Percentiles rank a stretch among this genome's conserved stretches.
Evolutionary conservation across 2,113 vertebrate species (phyloP).

Genomic region (Ctenomys sociabilis): DNA sequence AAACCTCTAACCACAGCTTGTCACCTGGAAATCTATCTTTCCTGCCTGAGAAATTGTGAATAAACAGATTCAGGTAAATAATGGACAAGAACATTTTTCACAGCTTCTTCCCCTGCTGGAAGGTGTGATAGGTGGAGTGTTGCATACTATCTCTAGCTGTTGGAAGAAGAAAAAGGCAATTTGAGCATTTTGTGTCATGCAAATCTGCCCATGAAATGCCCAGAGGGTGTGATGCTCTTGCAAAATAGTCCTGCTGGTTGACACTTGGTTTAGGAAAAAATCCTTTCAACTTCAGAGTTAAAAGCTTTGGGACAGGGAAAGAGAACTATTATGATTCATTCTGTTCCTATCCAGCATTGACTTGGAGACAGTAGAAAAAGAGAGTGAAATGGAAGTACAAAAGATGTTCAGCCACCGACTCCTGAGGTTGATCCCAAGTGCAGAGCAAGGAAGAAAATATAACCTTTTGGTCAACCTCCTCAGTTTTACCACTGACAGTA

Average conservation of each 20-base stretch:
- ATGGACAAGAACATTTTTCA: neutral
- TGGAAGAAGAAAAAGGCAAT: neutral
- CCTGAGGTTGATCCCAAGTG: neutral
- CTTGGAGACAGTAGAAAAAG: neutral
- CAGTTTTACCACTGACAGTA: neutral
- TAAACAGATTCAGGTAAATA: conserved; percentile 27
- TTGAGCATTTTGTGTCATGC: neutral
- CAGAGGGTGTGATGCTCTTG: conserved; percentile 2
- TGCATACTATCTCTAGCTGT: neutral
- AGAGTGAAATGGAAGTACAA: neutral
- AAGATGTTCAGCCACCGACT: neutral
- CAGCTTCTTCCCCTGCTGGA: neutral
- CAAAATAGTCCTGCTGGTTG: neutral
- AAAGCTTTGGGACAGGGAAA: conserved; percentile 13
- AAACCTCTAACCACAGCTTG: neutral
- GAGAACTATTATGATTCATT: neutral
- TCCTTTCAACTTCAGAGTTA: neutral
- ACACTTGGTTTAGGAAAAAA: neutral
- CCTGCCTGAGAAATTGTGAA: neutral
- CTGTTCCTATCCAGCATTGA: neutral
- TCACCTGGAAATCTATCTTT: conserved; percentile 10
- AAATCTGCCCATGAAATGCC: neutral
- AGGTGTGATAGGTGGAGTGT: neutral
- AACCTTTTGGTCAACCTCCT: neutral
- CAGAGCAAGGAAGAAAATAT: neutral